Evolutionary conservation across 2,113 vertebrate species (phyloP).

Genomic region (Eretmochelys imbricata): DNA sequence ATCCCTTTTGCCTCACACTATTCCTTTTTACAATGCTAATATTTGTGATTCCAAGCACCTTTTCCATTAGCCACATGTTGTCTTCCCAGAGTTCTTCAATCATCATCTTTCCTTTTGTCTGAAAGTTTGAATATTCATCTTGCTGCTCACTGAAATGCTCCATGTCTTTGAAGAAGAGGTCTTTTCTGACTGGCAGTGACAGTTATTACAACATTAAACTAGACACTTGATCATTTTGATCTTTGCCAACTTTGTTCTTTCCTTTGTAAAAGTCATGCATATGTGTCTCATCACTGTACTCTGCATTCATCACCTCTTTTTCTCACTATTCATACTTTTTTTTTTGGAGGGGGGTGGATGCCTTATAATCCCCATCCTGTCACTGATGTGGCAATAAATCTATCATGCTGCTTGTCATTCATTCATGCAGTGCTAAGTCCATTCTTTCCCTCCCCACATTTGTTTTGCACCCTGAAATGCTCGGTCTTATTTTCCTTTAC

Average conservation of each 20-base stretch:
- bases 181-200: slow-evolving; percentile 45
- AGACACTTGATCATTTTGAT: slow-evolving; percentile 57
- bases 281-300: not conserved
- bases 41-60: not conserved
- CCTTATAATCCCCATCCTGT: not conserved
- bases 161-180: slow-evolving; percentile 57
- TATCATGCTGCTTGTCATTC: not conserved
- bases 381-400: not conserved
- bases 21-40: slow-evolving; percentile 43
- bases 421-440: slow-evolving; percentile 15
- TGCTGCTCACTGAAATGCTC: not conserved
- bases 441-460: not conserved
- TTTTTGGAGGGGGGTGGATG: not conserved
- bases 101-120: slow-evolving; percentile 17
- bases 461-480: not conserved
- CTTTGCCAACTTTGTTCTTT: slow-evolving; percentile 65
- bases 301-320: not conserved
- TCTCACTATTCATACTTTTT: not conserved
- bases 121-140: slow-evolving; percentile 64
- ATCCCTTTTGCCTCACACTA: slow-evolving; percentile 38
- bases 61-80: slow-evolving; percentile 58
- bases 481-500: not conserved
- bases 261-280: slow-evolving; percentile 8
- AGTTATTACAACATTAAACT: slow-evolving; percentile 59
- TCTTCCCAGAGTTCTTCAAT: slow-evolving; percentile 61